Percentiles rank a stretch among this genome's conserved stretches.
Evolutionary conservation across 2,797 vertebrate genomes (phyloP).

Genomic region (Epinephelus coioides): DNA sequence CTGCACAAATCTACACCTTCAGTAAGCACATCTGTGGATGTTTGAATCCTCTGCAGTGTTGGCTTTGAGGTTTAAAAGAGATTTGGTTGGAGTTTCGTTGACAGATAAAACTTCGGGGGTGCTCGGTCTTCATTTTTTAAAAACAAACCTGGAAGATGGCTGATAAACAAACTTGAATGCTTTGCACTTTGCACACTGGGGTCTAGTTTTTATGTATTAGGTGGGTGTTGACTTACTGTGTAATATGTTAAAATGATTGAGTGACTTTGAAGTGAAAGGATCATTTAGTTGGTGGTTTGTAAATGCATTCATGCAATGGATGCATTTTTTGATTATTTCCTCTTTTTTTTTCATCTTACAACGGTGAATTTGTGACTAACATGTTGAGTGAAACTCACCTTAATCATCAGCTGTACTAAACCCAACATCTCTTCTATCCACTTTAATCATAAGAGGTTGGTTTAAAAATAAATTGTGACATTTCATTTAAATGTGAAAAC

Average conservation of each 20-base stretch:
- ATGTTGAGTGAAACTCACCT: constrained; percentile 19
- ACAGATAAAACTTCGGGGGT: neutral
- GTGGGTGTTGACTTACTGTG: neutral
- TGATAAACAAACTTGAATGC: constrained; percentile 31
- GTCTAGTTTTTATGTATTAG: neutral
- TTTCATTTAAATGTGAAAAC: constrained; percentile 52
- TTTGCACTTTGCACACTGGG: too few relatives aligned
- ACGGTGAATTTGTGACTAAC: constrained; percentile 39
- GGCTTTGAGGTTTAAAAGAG: neutral
- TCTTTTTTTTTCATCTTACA: neutral
- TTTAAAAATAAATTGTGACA: constrained; percentile 67
- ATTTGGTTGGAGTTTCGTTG: neutral
- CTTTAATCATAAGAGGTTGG: neutral
- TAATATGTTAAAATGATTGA: neutral
- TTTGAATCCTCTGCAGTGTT: neutral
- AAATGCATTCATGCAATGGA: neutral
- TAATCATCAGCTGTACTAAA: constrained; percentile 34
- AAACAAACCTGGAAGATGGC: constrained; percentile 27
- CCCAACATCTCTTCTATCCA: neutral
- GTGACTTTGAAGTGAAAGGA: neutral
- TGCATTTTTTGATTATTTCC: neutral
- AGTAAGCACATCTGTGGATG: neutral
- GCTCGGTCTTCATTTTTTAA: neutral
- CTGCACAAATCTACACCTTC: neutral
- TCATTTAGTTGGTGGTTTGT: neutral